Evolutionary conservation across 2,888 invertebrate species (phyloP).

Genomic region (Pyrrhosoma nymphula): DNA sequence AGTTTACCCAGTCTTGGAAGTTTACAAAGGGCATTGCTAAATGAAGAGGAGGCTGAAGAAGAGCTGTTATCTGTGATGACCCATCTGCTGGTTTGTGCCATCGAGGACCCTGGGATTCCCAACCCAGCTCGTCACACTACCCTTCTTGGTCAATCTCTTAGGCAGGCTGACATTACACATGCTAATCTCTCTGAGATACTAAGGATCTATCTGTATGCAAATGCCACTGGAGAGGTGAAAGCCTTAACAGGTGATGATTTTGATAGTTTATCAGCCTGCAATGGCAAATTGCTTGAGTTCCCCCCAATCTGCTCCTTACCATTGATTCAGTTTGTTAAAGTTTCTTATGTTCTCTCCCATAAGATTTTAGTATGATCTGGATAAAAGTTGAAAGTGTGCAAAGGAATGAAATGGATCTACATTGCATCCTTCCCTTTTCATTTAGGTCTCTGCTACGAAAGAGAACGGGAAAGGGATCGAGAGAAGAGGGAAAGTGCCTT

Average conservation of each 20-base stretch:
- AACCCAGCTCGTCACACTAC: constrained; percentile 94
- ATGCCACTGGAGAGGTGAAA: constrained; percentile 92
- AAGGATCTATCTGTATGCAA: constrained; percentile 93
- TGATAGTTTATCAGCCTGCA: not conserved
- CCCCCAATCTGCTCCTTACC: not conserved
- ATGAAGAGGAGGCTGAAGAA: constrained; percentile 89
- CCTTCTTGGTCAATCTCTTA: constrained; percentile 92
- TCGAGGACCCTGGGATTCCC: constrained; percentile 95
- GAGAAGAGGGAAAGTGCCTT: constrained; percentile 91
- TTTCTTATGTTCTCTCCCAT: not conserved
- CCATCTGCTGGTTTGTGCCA: constrained; percentile 93
- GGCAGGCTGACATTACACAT: constrained; percentile 93
- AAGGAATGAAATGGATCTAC: too few species aligned
- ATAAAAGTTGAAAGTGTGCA: too few species aligned
- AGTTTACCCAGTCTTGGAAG: constrained; percentile 92
- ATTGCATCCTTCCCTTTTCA: too few species aligned
- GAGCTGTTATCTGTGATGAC: constrained; percentile 93
- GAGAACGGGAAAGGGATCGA: constrained; percentile 84
- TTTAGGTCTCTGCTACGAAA: constrained; percentile 47
- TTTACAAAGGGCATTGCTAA: constrained; percentile 91
- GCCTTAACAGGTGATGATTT: constrained; percentile 83
- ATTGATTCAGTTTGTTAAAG: not conserved
- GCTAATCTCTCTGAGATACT: constrained; percentile 95
- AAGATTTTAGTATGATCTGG: too few species aligned
- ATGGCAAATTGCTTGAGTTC: not conserved